A percentile compares a stretch with the other conserved stretches of the same genome.
These are phyloP conservation scores for Catostylus mosaicus DNA, from an alignment of 30 jellyfish, hydroid and myxozoan species.

Conservation along the genomic window DNA sequence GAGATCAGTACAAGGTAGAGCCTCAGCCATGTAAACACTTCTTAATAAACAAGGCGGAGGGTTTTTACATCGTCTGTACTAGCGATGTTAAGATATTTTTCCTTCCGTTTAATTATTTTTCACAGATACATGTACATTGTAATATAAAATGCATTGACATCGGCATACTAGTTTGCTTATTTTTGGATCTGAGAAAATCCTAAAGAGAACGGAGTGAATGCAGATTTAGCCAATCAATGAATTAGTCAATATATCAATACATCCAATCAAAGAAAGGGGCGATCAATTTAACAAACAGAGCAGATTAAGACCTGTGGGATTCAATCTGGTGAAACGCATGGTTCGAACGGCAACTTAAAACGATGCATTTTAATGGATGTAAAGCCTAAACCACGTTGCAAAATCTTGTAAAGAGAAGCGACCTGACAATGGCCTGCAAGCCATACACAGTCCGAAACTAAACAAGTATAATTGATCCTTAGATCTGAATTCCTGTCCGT, in stretches of 20 bases:
- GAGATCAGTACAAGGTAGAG: not conserved
- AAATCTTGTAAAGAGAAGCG: constrained; percentile 63
- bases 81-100: not conserved
- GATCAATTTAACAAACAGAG: constrained; percentile 56
- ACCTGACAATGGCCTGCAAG: constrained; percentile 63
- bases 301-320: constrained; percentile 68
- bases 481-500: constrained; percentile 70
- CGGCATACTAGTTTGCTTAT: constrained; percentile 13
- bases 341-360: constrained; percentile 66
- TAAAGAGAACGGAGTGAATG: constrained; percentile 25
- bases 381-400: constrained; percentile 72
- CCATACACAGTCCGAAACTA: constrained; percentile 71
- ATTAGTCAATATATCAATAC: constrained; percentile 22
- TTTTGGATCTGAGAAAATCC: constrained; percentile 34
- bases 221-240: constrained; percentile 43
- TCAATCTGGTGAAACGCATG: constrained; percentile 52
- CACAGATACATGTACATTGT: constrained; percentile 6
- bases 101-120: not conserved
- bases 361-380: constrained; percentile 47
- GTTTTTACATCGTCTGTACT: not conserved
- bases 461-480: constrained; percentile 62
- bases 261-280: constrained; percentile 30
- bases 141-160: constrained; percentile 8
- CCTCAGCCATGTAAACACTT: not conserved
- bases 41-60: not conserved